Evolutionary conservation across 64 coral and sea anemone genomes (phyloP).

Genomic region (Dendronephthya gigantea): DNA sequence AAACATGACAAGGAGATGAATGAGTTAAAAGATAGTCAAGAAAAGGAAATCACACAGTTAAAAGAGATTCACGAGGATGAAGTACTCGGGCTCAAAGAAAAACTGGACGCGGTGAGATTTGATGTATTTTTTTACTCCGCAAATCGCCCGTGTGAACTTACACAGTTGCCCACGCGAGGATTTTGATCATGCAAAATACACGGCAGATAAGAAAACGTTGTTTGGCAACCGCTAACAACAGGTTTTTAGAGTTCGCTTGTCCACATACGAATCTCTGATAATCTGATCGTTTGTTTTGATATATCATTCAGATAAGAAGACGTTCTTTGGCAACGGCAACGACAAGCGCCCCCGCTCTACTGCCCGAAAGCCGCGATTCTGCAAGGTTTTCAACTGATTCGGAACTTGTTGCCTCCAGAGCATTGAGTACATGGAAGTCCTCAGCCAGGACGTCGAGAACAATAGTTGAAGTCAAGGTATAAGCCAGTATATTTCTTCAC

Average conservation of each 20-base stretch:
- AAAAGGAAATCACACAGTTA: not conserved
- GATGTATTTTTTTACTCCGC: no score
- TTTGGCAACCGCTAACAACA: no score
- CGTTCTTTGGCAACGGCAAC: not conserved
- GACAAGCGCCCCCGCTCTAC: not conserved
- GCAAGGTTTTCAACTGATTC: not conserved
- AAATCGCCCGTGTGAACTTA: no score
- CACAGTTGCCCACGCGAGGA: no score
- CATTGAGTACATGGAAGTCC: not conserved
- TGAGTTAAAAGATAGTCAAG: not conserved
- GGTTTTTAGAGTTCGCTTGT: no score
- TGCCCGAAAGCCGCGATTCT: not conserved
- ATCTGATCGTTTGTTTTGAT: no score
- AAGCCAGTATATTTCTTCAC: not conserved
- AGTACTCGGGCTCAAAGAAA: not conserved
- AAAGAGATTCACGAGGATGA: not conserved
- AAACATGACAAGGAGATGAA: not conserved
- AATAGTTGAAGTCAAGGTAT: not conserved
- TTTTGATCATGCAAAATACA: no score
- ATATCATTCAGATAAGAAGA: not conserved
- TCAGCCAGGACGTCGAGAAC: not conserved
- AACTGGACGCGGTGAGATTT: not conserved
- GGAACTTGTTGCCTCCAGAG: no score
- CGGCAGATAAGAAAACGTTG: no score
- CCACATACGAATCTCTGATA: no score